Evolutionary conservation across 1,140 invertebrate genomes (phyloP), one percentile per base, ranked within the genome.

Genomic region (Anastatus disparis): DNA sequence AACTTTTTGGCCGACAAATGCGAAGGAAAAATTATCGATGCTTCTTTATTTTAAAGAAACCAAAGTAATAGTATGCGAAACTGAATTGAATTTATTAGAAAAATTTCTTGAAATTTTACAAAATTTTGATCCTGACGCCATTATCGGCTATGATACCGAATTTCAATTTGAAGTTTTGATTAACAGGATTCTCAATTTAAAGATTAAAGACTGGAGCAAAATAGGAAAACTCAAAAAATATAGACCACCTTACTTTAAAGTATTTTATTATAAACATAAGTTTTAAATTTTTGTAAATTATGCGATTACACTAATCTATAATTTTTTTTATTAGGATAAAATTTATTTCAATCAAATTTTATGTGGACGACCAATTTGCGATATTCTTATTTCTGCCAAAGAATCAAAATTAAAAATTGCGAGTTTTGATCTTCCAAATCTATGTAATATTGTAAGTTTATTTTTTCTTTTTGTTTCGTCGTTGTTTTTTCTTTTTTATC

Each of bases 121-220:
- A 78, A 93, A 93, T 80, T 86, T 94, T 42, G 97, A 99, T 87
- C 94, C 97, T 0, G 97, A 99, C 87, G 82, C 99, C 13, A 90
- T 99, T 53, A 90, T 99, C 9, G 97, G 96, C 4, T 96, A 97
- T 81, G 96, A 98, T 84, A 89, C 91, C 80, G 93, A 92, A 8
- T 96, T 94, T 83, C 94, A 97, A 79, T 88, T 97, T 64, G 94
- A 96, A 78, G 86, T 97, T 9, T 86, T 98, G 2, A 89, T 96
- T 15, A 92, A 95, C 10, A 35, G 10, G 10, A 35, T 35, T 35
- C 31, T 35, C 4, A 10, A 4, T 4, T 10, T 35, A 10, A 73
- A 91, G 96, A 74, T 89, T 98, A 90, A 92, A 0, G 92, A 95
- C 79, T 98, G 96, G 94, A 97, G 95, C 22, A 89, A 95, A 75